phyloP scores from a whole-genome alignment of 1,140 invertebrate genomes.

The Schlechtendalia chinensis region DNA sequence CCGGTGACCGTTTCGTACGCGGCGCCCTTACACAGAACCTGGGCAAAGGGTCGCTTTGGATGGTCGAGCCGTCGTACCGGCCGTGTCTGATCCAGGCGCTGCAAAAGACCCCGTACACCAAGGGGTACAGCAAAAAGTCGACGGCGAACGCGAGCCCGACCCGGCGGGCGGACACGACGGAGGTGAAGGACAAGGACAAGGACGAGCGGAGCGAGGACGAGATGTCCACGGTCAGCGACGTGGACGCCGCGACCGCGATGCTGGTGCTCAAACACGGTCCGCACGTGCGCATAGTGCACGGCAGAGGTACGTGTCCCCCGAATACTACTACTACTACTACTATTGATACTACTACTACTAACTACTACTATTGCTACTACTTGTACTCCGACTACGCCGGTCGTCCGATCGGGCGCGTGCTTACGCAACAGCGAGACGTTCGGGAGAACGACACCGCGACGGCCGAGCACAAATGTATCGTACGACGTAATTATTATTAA shows the following conservation, averaged over 20 bases:
- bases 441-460: too few relatives aligned
- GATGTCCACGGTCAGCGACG: slow-evolving; percentile 39
- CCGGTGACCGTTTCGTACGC: too few relatives aligned
- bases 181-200: neutral
- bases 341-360: too few relatives aligned
- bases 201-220: slow-evolving; percentile 37
- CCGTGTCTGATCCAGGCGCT: slow-evolving; percentile 82
- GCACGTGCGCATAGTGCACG: slow-evolving; percentile 55
- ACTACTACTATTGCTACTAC: too few relatives aligned
- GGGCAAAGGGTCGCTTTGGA: slow-evolving; percentile 93
- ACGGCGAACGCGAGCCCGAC: slow-evolving; percentile 16
- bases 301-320: slow-evolving; percentile 32
- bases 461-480: too few relatives aligned
- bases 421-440: too few relatives aligned
- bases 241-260: slow-evolving; percentile 74
- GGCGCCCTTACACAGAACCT: slow-evolving; percentile 76
- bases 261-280: slow-evolving; percentile 75
- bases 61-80: slow-evolving; percentile 84
- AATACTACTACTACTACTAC: too few relatives aligned
- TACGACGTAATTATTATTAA: too few relatives aligned
- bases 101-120: slow-evolving; percentile 72
- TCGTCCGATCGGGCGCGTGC: too few relatives aligned
- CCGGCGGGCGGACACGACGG: neutral
- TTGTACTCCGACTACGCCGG: too few relatives aligned
- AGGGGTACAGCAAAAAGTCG: slow-evolving; percentile 40